Percentiles rank a stretch among this genome's conserved stretches.
phyloP scores from a whole-genome alignment of 2,888 invertebrate genomes.

The Marasmarcha lunaedactyla region DNA sequence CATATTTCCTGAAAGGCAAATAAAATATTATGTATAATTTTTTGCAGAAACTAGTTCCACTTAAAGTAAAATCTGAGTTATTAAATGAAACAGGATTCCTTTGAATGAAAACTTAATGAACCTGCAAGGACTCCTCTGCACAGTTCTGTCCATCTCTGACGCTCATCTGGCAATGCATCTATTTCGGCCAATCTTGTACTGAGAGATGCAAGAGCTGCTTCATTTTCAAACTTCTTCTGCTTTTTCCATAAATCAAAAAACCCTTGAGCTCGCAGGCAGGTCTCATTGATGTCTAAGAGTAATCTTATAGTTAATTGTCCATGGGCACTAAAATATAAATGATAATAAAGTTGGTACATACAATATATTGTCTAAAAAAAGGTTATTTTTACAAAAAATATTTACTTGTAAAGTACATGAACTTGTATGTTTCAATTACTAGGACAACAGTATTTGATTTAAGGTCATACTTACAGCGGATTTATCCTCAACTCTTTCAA shows the following conservation, averaged over 20 bases:
- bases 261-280: constrained; percentile 88
- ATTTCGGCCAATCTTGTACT: constrained; percentile 75
- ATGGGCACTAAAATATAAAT: constrained; percentile 69
- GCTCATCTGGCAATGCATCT: constrained; percentile 74
- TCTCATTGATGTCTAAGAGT: constrained; percentile 92
- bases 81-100: constrained; percentile 2
- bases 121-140: constrained; percentile 77
- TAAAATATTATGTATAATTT: constrained; percentile 7
- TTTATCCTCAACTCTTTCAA: constrained; percentile 80
- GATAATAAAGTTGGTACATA: too few species aligned
- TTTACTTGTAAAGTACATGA: background rate
- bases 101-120: too few species aligned
- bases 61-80: constrained; percentile 5
- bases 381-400: background rate
- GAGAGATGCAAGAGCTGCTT: constrained; percentile 79
- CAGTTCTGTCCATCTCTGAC: constrained; percentile 73
- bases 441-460: too few species aligned
- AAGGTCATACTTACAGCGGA: constrained; percentile 80
- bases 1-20: constrained; percentile 85
- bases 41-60: too few species aligned
- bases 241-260: constrained; percentile 90
- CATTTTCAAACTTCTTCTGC: constrained; percentile 91
- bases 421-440: too few species aligned
- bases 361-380: constrained; percentile 5
- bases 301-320: constrained; percentile 90